phyloP scores from a whole-genome alignment of 2,797 vertebrate genomes.

The Polyboroides typus region DNA sequence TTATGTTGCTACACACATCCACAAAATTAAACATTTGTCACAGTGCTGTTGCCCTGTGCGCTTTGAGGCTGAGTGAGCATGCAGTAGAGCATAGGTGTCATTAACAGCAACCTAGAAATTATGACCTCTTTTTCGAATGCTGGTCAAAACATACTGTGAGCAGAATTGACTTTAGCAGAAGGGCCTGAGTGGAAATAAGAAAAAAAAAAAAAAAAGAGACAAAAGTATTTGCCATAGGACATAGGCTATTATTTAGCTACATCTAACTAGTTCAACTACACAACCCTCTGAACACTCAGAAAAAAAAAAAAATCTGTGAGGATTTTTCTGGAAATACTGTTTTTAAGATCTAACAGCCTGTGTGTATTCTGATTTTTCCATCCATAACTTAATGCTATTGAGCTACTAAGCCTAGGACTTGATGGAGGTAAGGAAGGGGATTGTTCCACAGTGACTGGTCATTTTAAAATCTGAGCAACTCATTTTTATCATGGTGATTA shows the following conservation, averaged over 20 bases:
- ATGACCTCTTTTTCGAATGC: neutral
- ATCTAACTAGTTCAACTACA: neutral
- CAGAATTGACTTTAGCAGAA: neutral
- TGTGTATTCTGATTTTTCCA: neutral
- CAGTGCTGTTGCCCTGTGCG: neutral
- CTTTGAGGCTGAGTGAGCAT: neutral
- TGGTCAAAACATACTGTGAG: neutral
- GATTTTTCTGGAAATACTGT: neutral
- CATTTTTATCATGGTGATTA: neutral
- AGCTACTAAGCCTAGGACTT: neutral
- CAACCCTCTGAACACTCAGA: neutral
- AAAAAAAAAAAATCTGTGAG: neutral
- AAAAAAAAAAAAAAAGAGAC: neutral
- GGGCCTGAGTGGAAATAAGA: neutral
- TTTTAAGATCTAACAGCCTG: neutral
- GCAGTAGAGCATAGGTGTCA: neutral
- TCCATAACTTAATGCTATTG: neutral
- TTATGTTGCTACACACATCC: neutral
- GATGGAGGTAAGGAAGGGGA: neutral
- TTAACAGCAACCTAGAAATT: neutral
- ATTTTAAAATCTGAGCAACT: neutral
- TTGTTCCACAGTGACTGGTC: neutral
- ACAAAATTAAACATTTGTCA: neutral
- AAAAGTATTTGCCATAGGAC: neutral
- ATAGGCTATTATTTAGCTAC: neutral